phyloP scores from a whole-genome alignment of 2,797 vertebrate species.

The Eospalax fontanierii region DNA sequence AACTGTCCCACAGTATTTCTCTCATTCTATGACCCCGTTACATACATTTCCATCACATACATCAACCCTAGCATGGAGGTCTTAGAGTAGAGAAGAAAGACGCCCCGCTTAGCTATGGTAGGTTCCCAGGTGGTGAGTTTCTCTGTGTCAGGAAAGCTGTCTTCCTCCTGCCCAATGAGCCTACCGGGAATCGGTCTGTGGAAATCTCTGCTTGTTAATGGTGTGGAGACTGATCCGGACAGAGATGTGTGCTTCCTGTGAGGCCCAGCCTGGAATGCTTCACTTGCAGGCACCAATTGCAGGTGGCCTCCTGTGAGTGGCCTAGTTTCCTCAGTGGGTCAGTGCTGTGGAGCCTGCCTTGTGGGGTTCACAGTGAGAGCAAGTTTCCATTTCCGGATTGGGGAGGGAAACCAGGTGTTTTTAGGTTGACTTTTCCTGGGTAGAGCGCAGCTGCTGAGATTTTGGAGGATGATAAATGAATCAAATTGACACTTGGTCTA shows the following conservation, averaged over 20 bases:
- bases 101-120: conserved; percentile 10
- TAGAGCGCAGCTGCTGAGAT: background rate
- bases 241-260: conserved; percentile 76
- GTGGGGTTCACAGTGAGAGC: background rate
- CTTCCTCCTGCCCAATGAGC: conserved; percentile 63
- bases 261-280: conserved; percentile 70
- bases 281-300: conserved; percentile 36
- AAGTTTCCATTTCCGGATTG: conserved; percentile 54
- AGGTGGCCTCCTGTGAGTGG: background rate
- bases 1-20: background rate
- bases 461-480: background rate
- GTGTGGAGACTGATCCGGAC: conserved; percentile 62
- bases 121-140: conserved; percentile 37
- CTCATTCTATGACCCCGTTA: background rate
- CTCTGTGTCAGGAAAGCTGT: conserved; percentile 47
- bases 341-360: conserved; percentile 2
- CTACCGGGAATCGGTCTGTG: conserved; percentile 33
- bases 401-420: conserved; percentile 32
- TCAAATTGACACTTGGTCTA: background rate
- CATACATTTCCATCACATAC: background rate
- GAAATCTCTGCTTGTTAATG: conserved; percentile 74
- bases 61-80: background rate
- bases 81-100: conserved; percentile 6
- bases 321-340: conserved; percentile 81
- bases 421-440: conserved; percentile 17